A percentile compares a stretch with the other conserved stretches of the same genome.
Evolutionary conservation across 2,113 vertebrate species (phyloP).

Genomic region (Rhizomys pruinosus): DNA sequence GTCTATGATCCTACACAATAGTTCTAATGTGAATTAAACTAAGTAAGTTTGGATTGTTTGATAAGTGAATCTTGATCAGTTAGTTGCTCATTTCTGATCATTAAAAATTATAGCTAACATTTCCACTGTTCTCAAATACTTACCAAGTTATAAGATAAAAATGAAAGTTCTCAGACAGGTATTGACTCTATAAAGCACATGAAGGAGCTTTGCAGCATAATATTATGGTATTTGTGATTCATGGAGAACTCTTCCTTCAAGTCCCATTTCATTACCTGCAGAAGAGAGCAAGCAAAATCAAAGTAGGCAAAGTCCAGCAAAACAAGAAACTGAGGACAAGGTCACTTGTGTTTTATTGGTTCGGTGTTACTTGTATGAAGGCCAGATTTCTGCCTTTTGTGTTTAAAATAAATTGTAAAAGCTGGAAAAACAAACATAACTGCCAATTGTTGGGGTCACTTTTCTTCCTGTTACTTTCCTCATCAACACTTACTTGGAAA

Average conservation of each 20-base stretch:
- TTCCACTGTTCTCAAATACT: not conserved
- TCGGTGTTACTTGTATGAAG: not conserved
- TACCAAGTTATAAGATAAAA: not conserved
- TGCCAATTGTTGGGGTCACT: constrained; percentile 44
- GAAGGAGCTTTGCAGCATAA: not conserved
- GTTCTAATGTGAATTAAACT: not conserved
- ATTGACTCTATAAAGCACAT: not conserved
- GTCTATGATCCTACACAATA: not conserved
- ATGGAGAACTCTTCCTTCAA: not conserved
- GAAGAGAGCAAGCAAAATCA: not conserved
- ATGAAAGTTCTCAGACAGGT: not conserved
- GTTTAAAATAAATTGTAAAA: constrained; percentile 64
- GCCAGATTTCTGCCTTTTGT: constrained; percentile 1
- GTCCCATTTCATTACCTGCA: not conserved
- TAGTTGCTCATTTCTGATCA: constrained; percentile 32
- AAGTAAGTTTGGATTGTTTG: not conserved
- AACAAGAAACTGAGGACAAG: not conserved
- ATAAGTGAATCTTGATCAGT: not conserved
- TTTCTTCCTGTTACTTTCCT: constrained; percentile 43
- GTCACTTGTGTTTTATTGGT: constrained; percentile 14
- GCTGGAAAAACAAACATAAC: constrained; percentile 44
- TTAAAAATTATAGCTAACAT: not conserved
- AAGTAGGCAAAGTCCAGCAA: not conserved
- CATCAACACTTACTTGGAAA: constrained; percentile 58
- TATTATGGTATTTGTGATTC: not conserved